Conservation (phyloP, 2,888 invertebrate species). For the Junonia oenone region DNA sequence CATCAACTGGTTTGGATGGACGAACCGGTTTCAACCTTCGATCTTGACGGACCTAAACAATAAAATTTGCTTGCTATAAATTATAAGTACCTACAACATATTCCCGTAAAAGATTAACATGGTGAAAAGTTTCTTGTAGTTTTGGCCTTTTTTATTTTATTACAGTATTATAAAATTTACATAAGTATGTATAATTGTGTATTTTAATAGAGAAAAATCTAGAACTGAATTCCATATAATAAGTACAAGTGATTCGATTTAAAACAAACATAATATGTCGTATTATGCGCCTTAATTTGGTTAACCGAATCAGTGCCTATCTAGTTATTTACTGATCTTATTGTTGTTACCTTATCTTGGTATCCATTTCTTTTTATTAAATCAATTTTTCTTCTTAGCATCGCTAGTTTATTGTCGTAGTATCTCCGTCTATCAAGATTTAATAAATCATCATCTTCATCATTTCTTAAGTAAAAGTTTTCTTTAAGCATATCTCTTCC, state of each 20-base stretch:
- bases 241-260: conserved; percentile 1
- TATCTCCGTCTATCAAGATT: conserved; percentile 48
- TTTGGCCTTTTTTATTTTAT: no score
- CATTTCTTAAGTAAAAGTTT: conserved; percentile 17
- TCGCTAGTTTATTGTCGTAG: conserved; percentile 55
- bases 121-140: no score
- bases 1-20: conserved; percentile 12
- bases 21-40: conserved; percentile 22
- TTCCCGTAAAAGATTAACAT: background rate
- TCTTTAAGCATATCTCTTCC: no score
- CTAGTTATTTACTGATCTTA: no score
- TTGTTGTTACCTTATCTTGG: conserved; percentile 19
- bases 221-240: no score
- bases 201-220: no score
- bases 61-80: background rate
- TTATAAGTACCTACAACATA: background rate
- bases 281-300: no score
- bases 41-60: conserved; percentile 16
- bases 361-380: conserved; percentile 17
- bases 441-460: conserved; percentile 34
- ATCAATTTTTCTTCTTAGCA: conserved; percentile 38
- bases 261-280: no score
- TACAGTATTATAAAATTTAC: no score
- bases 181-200: no score
- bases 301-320: no score